phyloP scores from a whole-genome alignment of 2,113 vertebrate species.

The Psephotus haematonotus region DNA sequence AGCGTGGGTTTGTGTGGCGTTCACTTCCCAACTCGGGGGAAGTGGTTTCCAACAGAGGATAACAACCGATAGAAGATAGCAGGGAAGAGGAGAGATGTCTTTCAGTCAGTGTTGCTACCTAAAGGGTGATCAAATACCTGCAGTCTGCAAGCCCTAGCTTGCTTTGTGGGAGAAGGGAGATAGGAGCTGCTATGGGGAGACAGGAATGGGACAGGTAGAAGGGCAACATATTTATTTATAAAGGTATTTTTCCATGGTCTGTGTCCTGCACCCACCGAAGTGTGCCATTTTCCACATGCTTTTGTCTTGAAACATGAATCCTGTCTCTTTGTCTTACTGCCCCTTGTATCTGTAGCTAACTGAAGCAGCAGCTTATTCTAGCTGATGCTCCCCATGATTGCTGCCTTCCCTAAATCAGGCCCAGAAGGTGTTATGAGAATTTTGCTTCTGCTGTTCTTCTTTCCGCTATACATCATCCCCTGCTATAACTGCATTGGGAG shows the following conservation, averaged over 20 bases:
- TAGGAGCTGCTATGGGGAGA: not conserved
- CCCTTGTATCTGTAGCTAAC: not conserved
- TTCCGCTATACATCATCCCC: not conserved
- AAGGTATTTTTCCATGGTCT: not conserved
- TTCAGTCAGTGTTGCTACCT: not conserved
- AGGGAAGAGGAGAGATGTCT: not conserved
- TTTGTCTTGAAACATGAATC: not conserved
- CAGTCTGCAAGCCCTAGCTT: not conserved
- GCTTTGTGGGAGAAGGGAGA: not conserved
- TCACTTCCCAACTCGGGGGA: accelerated
- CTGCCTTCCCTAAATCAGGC: not conserved
- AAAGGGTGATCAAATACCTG: not conserved
- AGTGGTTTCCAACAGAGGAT: not conserved
- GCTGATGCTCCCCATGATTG: not conserved
- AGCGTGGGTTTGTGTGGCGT: not conserved
- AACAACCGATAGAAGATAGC: not conserved
- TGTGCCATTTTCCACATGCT: not conserved
- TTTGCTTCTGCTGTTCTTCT: not conserved
- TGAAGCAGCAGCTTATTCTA: not conserved
- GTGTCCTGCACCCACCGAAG: not conserved
- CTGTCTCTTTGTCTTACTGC: not conserved
- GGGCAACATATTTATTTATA: not conserved
- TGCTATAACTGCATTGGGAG: not conserved
- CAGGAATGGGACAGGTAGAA: not conserved
- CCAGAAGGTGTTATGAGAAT: not conserved